Percentiles rank a stretch among this genome's conserved stretches.
These are phyloP conservation scores for Leuctra nigra DNA, from an alignment of 2,888 invertebrate genomes.

Conservation along the genomic window DNA sequence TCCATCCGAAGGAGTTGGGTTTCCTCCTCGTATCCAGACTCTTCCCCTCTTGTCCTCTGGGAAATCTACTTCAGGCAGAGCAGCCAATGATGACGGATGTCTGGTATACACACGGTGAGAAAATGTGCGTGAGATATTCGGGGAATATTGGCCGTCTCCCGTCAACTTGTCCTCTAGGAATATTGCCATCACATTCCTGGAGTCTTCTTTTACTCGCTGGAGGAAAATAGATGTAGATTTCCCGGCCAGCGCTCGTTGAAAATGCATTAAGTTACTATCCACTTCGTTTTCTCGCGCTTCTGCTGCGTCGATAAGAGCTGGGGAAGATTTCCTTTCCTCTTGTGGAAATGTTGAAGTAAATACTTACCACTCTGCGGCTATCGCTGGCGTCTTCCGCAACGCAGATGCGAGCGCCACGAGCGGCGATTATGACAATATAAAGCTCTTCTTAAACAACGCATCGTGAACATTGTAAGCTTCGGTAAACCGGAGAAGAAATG, in stretches of 20 bases:
- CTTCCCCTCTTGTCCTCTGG: constrained; percentile 16
- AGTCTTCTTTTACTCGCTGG: neutral
- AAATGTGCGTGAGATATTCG: neutral
- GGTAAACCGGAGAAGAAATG: no score
- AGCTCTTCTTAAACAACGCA: no score
- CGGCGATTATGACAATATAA: no score
- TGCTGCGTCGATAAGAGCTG: no score
- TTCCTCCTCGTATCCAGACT: constrained; percentile 17
- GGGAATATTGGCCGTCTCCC: no score
- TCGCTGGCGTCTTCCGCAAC: no score
- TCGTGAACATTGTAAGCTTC: no score
- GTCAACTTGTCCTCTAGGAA: neutral
- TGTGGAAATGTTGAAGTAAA: neutral
- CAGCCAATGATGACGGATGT: neutral
- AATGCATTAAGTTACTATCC: constrained; percentile 9
- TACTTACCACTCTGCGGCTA: neutral
- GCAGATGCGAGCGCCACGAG: no score
- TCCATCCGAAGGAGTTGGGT: constrained; percentile 19
- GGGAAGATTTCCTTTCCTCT: neutral
- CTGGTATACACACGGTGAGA: no score
- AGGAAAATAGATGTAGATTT: neutral
- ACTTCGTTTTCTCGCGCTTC: constrained; percentile 1
- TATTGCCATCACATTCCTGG: neutral
- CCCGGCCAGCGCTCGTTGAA: neutral
- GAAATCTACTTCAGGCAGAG: constrained; percentile 3